Evolutionary conservation across 1,140 invertebrate genomes (phyloP), one percentile per base, ranked within the genome.

Genomic region (Formica selysi): DNA sequence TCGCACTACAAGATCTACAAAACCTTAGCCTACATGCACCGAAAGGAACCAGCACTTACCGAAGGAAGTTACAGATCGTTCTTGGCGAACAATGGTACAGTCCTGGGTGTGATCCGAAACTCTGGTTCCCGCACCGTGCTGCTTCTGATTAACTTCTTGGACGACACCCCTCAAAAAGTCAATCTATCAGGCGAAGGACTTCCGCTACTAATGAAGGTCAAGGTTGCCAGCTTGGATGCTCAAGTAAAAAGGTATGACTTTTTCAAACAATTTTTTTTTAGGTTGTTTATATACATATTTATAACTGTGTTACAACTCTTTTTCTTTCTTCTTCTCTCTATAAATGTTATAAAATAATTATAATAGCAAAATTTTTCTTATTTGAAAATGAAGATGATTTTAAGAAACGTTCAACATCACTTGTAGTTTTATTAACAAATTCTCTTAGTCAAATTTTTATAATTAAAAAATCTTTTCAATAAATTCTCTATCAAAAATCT

Each of bases 1-100:
- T 96, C 96, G 73, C 95, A 96, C 64, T 96, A 95, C 44, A 95
- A 95, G 51, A 91, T 96, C 5, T 97, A 96, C 88, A 94, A 95
- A 67, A 88, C 88, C 6, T 92, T 96, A 5, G 91, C 94, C 1
- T 86, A 87, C 11, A 79, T 96, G 36, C 92, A 95, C 16, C 93
- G 90, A 11, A 87, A 81, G 1, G 91, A 87, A 3, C 85, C 89
- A 0, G 93, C 95, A 1, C 85, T 96, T 16, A 91, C 90, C 0
- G 29, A 92, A 54, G 96, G 96, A 68, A 87, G 86, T 3, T 92
- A 95, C 3, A 85, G 85, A 54, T 93, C 94, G 2, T 85, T 91
- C 8, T 87, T 94, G 0, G 41, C 95, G 1, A 94, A 94, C 2
- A 90, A 95, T 8, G 10, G 36, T 6, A 80, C 80, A 29, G 86